Base-by-base conservation (phyloP, 2,888 invertebrate genomes). In the Apodemia zela region DNA sequence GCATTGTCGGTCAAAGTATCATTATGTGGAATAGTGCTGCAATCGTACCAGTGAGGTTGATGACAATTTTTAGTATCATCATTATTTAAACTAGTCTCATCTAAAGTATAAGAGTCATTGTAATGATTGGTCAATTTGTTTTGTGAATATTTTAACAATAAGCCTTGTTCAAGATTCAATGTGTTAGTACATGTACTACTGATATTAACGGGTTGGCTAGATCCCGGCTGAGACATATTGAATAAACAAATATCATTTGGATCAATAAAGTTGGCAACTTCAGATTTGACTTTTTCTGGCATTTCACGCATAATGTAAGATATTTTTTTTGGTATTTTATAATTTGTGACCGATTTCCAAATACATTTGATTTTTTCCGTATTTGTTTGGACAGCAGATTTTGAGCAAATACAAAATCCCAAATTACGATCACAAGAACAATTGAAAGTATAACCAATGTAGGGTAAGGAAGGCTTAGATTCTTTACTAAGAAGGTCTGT, bases 381-480 rank as follows among this genome's bases (percentile, higher is more conserved):
- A 65, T 78, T 75, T 29, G 69, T 67, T 54, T 73, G 69, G 35
- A 77, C 63, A 11, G 72, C 61, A n/a, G 85, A 79, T 69, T 85
- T 88, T 47, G 75, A 72, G 66, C 88, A 87, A 59, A 75, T 64
- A 68, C 85, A 85, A 3, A 72, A 61, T 29, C 79, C 82, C 59
- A 85, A 67, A 54, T 71, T 69, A 62, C 64, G 65, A 58, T 82
- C 75, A 68, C 87, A 86, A 61, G 77, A 72, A 73, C 85, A 85
- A 66, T 83, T 77, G 42, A 87, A 68, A 6, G 86, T 89, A 63
- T 73, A 82, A 8, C 84, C 85, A 63, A 83, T 73, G 65, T 84
- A 83, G 45, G 83, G 80, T 8, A 64, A 33, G 54, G 66, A 62
- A 45, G n/a, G 47, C 47, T 62, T 54, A 59, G 58, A 58, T 45